Evolutionary conservation across 35 echinoderm and acorn worm genomes (phyloP).

Genomic region (Amphiura filiformis): DNA sequence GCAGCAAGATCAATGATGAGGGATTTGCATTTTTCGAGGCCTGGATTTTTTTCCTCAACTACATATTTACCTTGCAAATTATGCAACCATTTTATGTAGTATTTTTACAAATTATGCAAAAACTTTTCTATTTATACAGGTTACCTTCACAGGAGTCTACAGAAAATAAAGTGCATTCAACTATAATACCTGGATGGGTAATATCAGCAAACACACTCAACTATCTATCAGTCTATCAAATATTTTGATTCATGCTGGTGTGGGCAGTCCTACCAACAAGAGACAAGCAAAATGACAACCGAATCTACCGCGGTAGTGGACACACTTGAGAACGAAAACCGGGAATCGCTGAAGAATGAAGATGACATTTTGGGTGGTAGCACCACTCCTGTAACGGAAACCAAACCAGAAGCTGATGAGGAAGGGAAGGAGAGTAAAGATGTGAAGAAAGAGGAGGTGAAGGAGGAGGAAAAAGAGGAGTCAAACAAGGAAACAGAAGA

Average conservation of each 20-base stretch:
- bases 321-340: background rate
- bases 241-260: background rate
- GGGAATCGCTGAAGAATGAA: background rate
- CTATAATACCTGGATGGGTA: no score
- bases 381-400: background rate
- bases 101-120: background rate
- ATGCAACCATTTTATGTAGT: no score
- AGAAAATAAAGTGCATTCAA: no score
- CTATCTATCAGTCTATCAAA: background rate
- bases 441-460: slow-evolving; percentile 15
- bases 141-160: no score
- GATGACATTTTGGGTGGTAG: background rate
- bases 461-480: background rate
- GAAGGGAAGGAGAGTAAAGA: slow-evolving; percentile 2
- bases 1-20: no score
- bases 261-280: background rate
- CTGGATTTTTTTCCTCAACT: no score
- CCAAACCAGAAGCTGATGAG: background rate
- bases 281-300: background rate
- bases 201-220: background rate
- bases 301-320: slow-evolving; percentile 4
- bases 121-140: background rate
- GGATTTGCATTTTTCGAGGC: no score
- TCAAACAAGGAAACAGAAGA: no score
- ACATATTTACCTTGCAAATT: no score